phyloP scores from a whole-genome alignment of 2,113 vertebrate genomes.

The Scalopus aquaticus region DNA sequence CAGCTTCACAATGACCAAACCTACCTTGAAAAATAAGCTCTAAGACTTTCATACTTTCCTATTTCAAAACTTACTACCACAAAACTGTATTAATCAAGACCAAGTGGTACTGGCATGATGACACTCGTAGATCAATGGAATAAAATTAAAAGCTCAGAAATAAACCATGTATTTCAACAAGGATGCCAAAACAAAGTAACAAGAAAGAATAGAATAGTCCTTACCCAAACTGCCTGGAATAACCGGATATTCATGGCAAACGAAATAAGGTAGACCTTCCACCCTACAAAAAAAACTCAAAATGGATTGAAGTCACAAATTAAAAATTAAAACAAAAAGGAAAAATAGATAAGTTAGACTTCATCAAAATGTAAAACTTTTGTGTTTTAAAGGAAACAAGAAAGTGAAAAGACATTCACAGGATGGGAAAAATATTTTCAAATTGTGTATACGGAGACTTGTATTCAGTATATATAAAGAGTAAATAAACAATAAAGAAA shows the following conservation, averaged over 20 bases:
- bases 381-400: background rate
- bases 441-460: background rate
- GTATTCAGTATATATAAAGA: background rate
- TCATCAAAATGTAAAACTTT: background rate
- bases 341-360: background rate
- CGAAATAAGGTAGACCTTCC: background rate
- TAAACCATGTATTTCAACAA: conserved; percentile 4
- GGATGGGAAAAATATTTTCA: background rate
- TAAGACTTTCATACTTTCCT: background rate
- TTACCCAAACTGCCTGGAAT: background rate
- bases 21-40: background rate
- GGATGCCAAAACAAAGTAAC: background rate
- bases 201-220: background rate
- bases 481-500: background rate
- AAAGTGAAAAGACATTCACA: background rate
- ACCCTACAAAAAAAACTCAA: conserved; percentile 1
- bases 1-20: background rate
- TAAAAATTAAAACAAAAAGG: background rate
- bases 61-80: background rate
- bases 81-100: background rate
- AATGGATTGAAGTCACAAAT: background rate
- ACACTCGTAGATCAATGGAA: background rate
- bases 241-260: background rate
- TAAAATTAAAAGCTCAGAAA: background rate
- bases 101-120: background rate